A percentile compares a stretch with the other conserved stretches of the same genome.
phyloP scores from a whole-genome alignment of 2,113 vertebrate genomes.

The Phalacrocorax carbo region DNA sequence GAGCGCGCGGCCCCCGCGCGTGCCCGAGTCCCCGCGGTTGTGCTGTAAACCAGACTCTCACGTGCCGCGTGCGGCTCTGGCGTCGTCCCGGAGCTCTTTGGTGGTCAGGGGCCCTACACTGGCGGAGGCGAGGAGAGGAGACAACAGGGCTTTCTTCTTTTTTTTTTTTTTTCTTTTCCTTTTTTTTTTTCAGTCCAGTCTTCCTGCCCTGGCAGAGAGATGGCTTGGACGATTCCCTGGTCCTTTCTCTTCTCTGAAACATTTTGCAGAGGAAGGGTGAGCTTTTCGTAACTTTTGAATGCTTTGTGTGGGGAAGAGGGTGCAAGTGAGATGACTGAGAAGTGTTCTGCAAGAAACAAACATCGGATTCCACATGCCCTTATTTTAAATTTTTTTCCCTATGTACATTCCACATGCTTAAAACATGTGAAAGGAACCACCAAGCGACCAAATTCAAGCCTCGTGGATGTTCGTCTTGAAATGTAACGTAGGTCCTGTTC shows the following conservation, averaged over 20 bases:
- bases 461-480: constrained; percentile 16
- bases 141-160: accelerated
- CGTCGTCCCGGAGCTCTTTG: not conserved
- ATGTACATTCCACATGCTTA: constrained; percentile 31
- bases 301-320: constrained; percentile 15
- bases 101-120: not conserved
- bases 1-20: not conserved
- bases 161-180: accelerated
- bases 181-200: not conserved
- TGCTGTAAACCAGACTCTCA: constrained; percentile 7
- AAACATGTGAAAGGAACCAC: not conserved
- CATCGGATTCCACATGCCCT: not conserved
- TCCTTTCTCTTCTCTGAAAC: not conserved
- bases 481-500: not conserved
- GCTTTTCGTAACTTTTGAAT: not conserved
- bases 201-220: not conserved
- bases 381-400: not conserved
- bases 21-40: not conserved
- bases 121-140: not conserved
- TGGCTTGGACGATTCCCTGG: not conserved
- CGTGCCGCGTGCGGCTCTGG: not conserved
- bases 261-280: not conserved
- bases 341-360: constrained; percentile 13
- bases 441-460: constrained; percentile 13
- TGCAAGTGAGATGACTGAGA: constrained; percentile 27